Evolutionary conservation across 2,888 invertebrate species (phyloP).

Genomic region (Stenotaenia linearis): DNA sequence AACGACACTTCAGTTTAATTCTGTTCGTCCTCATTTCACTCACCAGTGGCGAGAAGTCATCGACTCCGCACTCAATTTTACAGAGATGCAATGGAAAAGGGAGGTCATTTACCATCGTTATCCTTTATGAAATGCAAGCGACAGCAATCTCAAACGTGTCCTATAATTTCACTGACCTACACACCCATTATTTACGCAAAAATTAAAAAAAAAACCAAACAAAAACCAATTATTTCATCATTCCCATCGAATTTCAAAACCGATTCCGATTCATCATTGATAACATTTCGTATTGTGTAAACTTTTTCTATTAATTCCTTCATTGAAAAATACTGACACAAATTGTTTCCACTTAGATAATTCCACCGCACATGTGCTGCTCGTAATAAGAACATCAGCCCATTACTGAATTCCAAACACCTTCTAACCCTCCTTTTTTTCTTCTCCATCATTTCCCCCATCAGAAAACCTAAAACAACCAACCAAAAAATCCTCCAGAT

Average conservation of each 20-base stretch:
- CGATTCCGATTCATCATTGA: no score
- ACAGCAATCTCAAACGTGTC: background rate
- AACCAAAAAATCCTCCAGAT: background rate
- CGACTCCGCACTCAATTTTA: conserved; percentile 12
- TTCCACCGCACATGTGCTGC: conserved; percentile 8
- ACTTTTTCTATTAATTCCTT: background rate
- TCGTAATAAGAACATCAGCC: background rate
- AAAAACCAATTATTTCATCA: background rate
- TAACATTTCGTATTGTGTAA: background rate
- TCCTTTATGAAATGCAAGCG: conserved; percentile 13
- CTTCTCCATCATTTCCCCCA: background rate
- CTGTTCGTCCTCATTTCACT: conserved; percentile 26
- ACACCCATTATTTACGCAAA: background rate
- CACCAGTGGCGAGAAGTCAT: conserved; percentile 12
- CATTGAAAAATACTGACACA: background rate
- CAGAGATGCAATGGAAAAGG: background rate
- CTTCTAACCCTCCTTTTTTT: background rate
- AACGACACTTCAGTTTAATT: conserved; percentile 16
- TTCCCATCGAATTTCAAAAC: no score
- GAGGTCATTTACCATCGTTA: background rate
- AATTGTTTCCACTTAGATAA: background rate
- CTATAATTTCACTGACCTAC: conserved; percentile 8
- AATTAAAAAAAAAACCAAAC: background rate
- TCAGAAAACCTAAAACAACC: background rate
- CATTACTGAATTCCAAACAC: background rate